These are phyloP conservation scores for Numida meleagris DNA, from an alignment of 2,113 vertebrate genomes.

Conservation along the genomic window DNA sequence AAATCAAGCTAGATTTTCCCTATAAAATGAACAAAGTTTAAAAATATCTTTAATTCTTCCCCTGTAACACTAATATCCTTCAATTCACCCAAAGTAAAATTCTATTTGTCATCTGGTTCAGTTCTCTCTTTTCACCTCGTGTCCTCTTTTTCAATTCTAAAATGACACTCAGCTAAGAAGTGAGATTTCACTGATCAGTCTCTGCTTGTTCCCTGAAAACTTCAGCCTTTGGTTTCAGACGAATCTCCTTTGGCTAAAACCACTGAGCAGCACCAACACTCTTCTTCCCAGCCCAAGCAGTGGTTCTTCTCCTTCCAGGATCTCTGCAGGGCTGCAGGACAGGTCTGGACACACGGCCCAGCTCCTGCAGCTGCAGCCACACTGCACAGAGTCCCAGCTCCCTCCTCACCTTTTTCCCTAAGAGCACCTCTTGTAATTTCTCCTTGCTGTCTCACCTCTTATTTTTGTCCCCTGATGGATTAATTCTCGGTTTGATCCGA, in stretches of 20 bases:
- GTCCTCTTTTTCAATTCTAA: background rate
- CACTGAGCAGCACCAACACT: background rate
- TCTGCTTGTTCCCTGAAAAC: background rate
- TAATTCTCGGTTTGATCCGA: background rate
- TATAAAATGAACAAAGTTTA: background rate
- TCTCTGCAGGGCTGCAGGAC: background rate
- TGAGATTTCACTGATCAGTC: rapidly evolving
- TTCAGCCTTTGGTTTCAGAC: background rate
- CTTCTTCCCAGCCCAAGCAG: background rate
- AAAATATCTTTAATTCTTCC: background rate
- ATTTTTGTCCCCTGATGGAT: background rate
- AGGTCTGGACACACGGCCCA: background rate
- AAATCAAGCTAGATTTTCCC: background rate
- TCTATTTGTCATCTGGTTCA: background rate
- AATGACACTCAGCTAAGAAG: background rate
- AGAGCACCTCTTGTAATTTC: background rate
- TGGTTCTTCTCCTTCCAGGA: background rate
- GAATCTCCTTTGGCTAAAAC: background rate
- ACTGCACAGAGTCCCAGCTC: background rate
- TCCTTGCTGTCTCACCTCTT: background rate
- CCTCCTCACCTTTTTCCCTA: background rate
- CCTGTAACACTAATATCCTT: background rate
- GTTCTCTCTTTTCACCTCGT: background rate
- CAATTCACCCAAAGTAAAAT: background rate
- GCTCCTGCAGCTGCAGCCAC: rapidly evolving